A percentile compares a stretch with the other conserved stretches of the same genome.
These are phyloP conservation scores for Andrena minutula DNA, from an alignment of 2,888 invertebrate species.

Conservation along the genomic window DNA sequence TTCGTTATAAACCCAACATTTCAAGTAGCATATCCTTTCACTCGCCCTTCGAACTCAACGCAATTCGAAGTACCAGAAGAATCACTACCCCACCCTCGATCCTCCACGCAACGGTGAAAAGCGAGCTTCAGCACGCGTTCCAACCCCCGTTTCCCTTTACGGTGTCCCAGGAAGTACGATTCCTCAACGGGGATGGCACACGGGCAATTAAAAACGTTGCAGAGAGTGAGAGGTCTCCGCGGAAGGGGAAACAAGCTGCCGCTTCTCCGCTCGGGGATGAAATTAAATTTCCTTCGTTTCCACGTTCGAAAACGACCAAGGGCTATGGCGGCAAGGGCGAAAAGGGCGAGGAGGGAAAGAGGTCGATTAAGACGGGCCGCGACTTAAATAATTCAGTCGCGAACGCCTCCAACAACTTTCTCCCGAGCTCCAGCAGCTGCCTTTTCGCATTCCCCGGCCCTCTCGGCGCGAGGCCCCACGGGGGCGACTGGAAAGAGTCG, in stretches of 20 bases:
- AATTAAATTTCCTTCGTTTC: conserved; percentile 69
- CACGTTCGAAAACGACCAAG: conserved; percentile 34
- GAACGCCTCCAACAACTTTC: conserved; percentile 71
- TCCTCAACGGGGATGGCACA: background rate
- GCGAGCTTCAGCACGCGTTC: background rate
- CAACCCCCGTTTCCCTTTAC: conserved; percentile 32
- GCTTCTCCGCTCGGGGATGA: conserved; percentile 46
- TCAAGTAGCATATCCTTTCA: background rate
- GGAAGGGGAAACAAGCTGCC: conserved; percentile 34
- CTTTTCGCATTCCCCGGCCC: conserved; percentile 65
- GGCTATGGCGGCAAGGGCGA: conserved; percentile 14
- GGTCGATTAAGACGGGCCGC: conserved; percentile 65
- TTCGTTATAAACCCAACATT: background rate
- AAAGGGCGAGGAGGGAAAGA: conserved; percentile 18
- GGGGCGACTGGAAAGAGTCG: conserved; percentile 23
- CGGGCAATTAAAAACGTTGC: conserved; percentile 69
- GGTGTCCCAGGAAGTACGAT: conserved; percentile 4
- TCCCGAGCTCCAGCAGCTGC: conserved; percentile 57
- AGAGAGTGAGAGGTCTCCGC: background rate
- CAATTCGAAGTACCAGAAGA: background rate
- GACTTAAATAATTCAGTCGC: conserved; percentile 80
- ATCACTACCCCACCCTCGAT: background rate
- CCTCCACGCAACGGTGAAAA: background rate
- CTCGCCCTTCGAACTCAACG: no score
- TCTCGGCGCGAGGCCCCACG: conserved; percentile 23